Base-by-base conservation (phyloP, 1,140 invertebrate genomes). In the Melanaphis sacchari region DNA sequence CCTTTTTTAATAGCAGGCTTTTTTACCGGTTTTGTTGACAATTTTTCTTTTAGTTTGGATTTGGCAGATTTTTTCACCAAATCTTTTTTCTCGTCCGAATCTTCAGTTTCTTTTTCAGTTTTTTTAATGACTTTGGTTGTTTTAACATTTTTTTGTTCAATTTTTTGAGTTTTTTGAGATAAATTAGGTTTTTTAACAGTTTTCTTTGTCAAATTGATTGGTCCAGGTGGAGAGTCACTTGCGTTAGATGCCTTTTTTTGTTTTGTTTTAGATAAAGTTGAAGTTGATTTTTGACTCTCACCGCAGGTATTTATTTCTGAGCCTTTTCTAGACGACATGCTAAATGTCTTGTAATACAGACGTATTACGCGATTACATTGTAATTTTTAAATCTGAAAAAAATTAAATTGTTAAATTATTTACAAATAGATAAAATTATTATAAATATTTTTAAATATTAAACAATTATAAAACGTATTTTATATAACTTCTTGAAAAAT, bases 141-240 rank as follows among this genome's bases (percentile, higher is more conserved):
- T 89, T 94, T 94, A 0, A 87, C 81, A 22, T 84, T 93, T 76
- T 94, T 94, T n/a, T 43, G n/a, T 66, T 66, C 84, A n/a, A n/a
- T 31, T 93, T 94, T 76, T 43, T 21, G 31, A 81, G 38, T 38
- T 36, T 93, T 93, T 43, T 87, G 66, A 22, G 15, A 24, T 11
- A 40, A 31, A 41, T 22, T 40, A 18, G 36, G 38, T 59, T 91
- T 94, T 38, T 93, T 94, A n/a, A 26, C n/a, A 40, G 52, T 22
- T 81, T 94, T 84, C 46, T 94, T 94, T 15, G 36, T n/a, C 40
- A 46, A 59, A 41, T 52, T 85, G 36, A 93, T 91, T 24, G 91
- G 88, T 88, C 93, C 81, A 38, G 94, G 76, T 24, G 93, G 93
- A 40, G 85, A 41, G 8, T 93, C 84, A 89, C 85, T 88, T 49